Base-by-base conservation (phyloP, 2,113 vertebrate species). In the Epinephelus moara region DNA sequence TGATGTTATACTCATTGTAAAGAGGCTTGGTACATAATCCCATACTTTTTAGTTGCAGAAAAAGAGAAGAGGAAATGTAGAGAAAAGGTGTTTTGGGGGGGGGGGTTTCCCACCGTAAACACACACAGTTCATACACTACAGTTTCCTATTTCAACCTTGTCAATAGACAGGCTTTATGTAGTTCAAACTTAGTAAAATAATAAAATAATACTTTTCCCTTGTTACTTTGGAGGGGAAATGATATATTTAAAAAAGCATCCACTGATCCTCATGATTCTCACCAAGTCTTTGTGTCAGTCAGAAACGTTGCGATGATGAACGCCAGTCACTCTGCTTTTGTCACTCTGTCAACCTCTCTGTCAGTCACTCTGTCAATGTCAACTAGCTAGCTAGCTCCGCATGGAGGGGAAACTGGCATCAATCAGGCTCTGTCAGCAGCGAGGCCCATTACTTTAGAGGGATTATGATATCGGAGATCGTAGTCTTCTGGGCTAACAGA, bases 351-450 rank as follows among this genome's bases (percentile, higher is more conserved):
- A 85, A 45, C 85, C 78, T 60, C 19, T 78, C 86, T 60, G 91
- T 92, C 91, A 88, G 74, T 91, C 91, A 82, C 84, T 91, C 83
- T 71, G 84, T 93, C 91, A 92, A 37, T 82, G 88, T 89, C 91
- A 84, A 59, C 78, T 37, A 77, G 79, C 70, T 37, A 60, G 64
- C 79, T 64, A 86, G 83, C 82, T 63, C 73, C n/a, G 64, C 66
- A 67, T 23, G 82, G 69, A 85, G 73, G 80, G 47, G 61, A 70
- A 85, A n/a, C 56, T n/a, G 2, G 56, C 85, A 90, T 93, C 91
- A 83, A 86, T 91, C 92, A 91, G 87, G 69, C 81, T 82, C 77
- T 78, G 85, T 88, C 90, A 87, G 85, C 42, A 42, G 67, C 45
- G 3, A 52, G 66, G 80, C 33, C 87, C 60, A 84, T 90, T 90